A percentile compares a stretch with the other conserved stretches of the same genome.
These are phyloP conservation scores for Tridacna gigas DNA, from an alignment of 2,888 invertebrate species.

Conservation along the genomic window DNA sequence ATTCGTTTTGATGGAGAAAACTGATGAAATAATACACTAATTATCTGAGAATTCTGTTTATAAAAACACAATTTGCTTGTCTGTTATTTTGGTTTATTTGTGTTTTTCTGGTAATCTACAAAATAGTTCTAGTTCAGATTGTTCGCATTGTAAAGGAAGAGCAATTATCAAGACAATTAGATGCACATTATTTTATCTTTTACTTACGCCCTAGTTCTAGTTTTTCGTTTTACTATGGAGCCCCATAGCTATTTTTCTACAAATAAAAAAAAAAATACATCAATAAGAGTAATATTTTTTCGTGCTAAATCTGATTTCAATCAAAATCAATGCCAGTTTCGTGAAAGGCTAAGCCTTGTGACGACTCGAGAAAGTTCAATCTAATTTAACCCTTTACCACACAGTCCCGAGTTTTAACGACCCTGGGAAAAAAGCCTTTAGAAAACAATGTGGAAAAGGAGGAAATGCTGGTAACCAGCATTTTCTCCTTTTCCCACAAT, in stretches of 20 bases:
- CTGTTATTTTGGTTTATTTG: constrained; percentile 10
- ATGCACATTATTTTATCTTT: background rate
- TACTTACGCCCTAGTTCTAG: background rate
- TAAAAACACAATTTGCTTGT: constrained; percentile 22
- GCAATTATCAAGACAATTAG: constrained; percentile 13
- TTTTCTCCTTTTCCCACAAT: too few relatives aligned
- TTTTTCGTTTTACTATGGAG: background rate
- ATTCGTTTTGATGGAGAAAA: constrained; percentile 21
- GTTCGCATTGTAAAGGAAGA: background rate
- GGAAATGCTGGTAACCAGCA: too few relatives aligned
- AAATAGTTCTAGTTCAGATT: background rate
- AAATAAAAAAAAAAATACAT: background rate
- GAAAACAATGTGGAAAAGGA: too few relatives aligned
- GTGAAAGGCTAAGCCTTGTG: too few relatives aligned
- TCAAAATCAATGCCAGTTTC: background rate
- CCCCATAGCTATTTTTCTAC: background rate
- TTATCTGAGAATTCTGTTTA: constrained; percentile 29
- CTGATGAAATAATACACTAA: constrained; percentile 27
- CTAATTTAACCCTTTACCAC: too few relatives aligned
- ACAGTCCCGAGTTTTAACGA: too few relatives aligned
- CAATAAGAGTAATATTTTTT: background rate
- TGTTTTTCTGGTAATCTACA: background rate
- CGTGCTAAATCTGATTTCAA: background rate
- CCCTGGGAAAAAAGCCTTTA: too few relatives aligned
- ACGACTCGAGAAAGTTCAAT: too few relatives aligned